These are phyloP conservation scores for Charaxes varanes DNA, from an alignment of 1,140 invertebrate species.

Conservation along the genomic window DNA sequence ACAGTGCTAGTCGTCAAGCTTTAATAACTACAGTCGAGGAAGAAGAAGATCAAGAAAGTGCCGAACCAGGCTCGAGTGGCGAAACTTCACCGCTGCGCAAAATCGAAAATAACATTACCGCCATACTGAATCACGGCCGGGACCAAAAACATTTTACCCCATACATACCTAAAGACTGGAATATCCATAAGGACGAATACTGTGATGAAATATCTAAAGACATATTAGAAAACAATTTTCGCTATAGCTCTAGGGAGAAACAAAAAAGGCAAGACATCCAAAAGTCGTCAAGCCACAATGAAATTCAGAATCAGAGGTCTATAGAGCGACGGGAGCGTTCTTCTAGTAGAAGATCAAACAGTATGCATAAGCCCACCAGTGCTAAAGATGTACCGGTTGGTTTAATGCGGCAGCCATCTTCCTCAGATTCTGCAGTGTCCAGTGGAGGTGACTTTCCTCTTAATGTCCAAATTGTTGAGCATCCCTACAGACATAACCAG, in stretches of 20 bases:
- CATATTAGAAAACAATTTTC: slow-evolving; percentile 67
- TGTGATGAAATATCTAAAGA: slow-evolving; percentile 70
- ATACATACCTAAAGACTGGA: slow-evolving; percentile 73
- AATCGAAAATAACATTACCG: slow-evolving; percentile 80
- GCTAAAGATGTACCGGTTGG: slow-evolving; percentile 80
- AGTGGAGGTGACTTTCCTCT: slow-evolving; percentile 69
- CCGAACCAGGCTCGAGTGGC: slow-evolving; percentile 65
- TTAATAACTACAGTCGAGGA: slow-evolving; percentile 77
- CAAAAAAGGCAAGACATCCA: slow-evolving; percentile 74
- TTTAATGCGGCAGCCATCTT: slow-evolving; percentile 66
- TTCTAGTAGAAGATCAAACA: slow-evolving; percentile 67
- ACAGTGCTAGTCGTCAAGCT: slow-evolving; percentile 55
- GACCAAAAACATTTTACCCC: slow-evolving; percentile 72
- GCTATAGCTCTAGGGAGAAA: slow-evolving; percentile 71
- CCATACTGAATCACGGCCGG: slow-evolving; percentile 74
- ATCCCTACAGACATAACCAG: slow-evolving; percentile 62
- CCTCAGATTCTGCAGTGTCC: slow-evolving; percentile 64
- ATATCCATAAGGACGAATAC: slow-evolving; percentile 74
- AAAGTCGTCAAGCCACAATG: slow-evolving; percentile 76
- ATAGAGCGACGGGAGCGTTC: slow-evolving; percentile 74
- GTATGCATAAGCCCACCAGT: slow-evolving; percentile 81
- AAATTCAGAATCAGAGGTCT: slow-evolving; percentile 73
- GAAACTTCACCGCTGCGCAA: slow-evolving; percentile 77
- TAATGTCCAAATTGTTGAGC: slow-evolving; percentile 72
- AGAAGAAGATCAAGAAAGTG: slow-evolving; percentile 77